Conservation (phyloP, 2,113 vertebrate species). For the Mustela nigripes region DNA sequence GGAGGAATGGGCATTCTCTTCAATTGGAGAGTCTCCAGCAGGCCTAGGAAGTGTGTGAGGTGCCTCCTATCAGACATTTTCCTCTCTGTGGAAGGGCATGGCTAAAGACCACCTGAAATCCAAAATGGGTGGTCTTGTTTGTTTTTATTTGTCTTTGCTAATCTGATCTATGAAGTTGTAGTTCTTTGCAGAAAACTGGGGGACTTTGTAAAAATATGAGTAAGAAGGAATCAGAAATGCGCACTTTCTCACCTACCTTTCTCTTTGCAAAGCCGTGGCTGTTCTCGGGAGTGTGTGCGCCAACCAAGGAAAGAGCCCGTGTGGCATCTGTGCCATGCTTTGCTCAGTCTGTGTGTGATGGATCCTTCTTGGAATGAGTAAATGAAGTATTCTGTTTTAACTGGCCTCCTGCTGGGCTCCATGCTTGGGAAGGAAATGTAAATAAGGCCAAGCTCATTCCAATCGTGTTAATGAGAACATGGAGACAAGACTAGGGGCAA, state of each 20-base stretch:
- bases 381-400: neutral
- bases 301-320: neutral
- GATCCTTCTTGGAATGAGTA: neutral
- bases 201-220: neutral
- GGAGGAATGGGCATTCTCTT: neutral
- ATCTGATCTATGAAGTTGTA: neutral
- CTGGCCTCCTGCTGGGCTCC: neutral
- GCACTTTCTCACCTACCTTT: neutral
- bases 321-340: rapidly evolving
- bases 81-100: neutral
- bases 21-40: rapidly evolving
- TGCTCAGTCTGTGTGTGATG: too few species aligned
- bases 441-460: neutral
- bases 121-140: neutral
- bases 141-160: neutral
- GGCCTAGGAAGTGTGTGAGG: neutral
- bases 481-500: neutral
- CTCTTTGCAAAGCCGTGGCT: neutral
- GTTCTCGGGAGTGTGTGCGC: neutral
- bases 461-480: neutral
- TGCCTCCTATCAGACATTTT: neutral
- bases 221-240: neutral
- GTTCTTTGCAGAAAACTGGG: conserved; percentile 15
- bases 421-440: neutral
- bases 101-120: neutral